Evolutionary conservation across 2,113 vertebrate genomes (phyloP).

Genomic region (Neoarius graeffei): DNA sequence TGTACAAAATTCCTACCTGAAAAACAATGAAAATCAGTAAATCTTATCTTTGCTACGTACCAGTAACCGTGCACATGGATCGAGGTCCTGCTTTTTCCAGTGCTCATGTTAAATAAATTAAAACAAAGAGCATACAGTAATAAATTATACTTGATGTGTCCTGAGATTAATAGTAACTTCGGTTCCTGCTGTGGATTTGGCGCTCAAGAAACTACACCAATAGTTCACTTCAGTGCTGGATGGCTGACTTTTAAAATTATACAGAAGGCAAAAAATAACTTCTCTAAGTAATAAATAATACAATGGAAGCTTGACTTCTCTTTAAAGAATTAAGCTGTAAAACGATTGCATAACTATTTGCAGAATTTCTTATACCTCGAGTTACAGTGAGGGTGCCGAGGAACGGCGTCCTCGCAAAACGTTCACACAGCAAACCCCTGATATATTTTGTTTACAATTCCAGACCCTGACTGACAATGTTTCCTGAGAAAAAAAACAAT

Average conservation of each 20-base stretch:
- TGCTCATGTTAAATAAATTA: conserved; percentile 54
- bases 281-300: conserved; percentile 28
- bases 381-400: not conserved
- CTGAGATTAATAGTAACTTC: conserved; percentile 33
- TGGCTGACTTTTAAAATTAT: not conserved
- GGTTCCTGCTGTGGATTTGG: conserved; percentile 33
- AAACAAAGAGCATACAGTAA: conserved; percentile 11
- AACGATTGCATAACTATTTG: not conserved
- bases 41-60: conserved; percentile 39
- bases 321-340: not conserved
- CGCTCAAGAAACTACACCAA: conserved; percentile 19
- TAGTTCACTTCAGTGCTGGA: conserved; percentile 29
- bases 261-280: conserved; percentile 13
- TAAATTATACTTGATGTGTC: conserved; percentile 1
- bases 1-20: conserved; percentile 53
- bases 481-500: conserved; percentile 23
- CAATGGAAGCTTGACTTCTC: not conserved
- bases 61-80: conserved; percentile 46
- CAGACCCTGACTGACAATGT: not conserved
- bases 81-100: conserved; percentile 57
- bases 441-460: conserved; percentile 6
- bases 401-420: not conserved
- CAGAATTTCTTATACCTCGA: conserved; percentile 14
- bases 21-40: conserved; percentile 26
- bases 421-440: conserved; percentile 27